Evolutionary conservation across 1,140 invertebrate species (phyloP).

Genomic region (Euura lappo): DNA sequence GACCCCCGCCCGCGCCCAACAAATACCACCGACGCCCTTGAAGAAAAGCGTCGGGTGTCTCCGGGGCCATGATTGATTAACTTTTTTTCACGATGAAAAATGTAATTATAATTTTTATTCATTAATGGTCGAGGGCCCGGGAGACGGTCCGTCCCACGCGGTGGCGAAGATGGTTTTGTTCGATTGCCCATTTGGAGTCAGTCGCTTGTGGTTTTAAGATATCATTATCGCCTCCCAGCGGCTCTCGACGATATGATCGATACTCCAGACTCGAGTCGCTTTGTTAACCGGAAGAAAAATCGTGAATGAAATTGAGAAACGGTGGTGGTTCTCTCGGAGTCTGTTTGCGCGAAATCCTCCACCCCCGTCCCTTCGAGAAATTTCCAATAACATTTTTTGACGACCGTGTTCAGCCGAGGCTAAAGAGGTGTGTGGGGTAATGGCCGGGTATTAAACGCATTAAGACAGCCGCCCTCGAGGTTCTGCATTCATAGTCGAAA

Average conservation of each 20-base stretch:
- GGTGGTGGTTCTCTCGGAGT: too few relatives aligned
- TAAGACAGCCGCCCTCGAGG: background rate
- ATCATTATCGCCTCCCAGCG: constrained; percentile 50
- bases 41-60: background rate
- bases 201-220: constrained; percentile 58
- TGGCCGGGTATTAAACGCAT: background rate
- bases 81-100: constrained; percentile 55
- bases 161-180: constrained; percentile 38
- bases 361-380: too few relatives aligned
- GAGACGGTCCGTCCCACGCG: background rate
- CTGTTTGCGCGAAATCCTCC: too few relatives aligned
- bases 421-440: too few relatives aligned
- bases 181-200: constrained; percentile 54
- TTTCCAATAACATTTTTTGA: too few relatives aligned
- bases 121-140: constrained; percentile 39
- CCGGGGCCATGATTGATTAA: constrained; percentile 58
- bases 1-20: background rate
- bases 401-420: too few relatives aligned
- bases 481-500: background rate
- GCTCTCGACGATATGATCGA: too few relatives aligned
- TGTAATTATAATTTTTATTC: constrained; percentile 64
- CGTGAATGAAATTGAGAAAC: too few relatives aligned
- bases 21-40: background rate
- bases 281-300: too few relatives aligned
- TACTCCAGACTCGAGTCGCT: too few relatives aligned